phyloP scores from a whole-genome alignment of 2,888 invertebrate species.

The Agonopterix alstromeriana region DNA sequence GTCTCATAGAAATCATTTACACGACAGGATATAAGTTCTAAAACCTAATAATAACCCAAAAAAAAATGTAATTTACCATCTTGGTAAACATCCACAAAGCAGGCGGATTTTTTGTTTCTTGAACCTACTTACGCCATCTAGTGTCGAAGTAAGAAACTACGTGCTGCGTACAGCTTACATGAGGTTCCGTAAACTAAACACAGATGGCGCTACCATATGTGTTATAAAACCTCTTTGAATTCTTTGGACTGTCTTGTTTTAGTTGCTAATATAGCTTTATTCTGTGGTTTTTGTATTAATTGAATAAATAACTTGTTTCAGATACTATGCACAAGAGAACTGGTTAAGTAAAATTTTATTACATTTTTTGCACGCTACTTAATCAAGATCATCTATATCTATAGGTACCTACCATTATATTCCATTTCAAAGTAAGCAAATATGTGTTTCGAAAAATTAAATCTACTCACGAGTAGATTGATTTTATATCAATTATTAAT shows the following conservation, averaged over 20 bases:
- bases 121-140: slow-evolving; percentile 26
- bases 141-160: slow-evolving; percentile 15
- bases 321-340: slow-evolving; percentile 75
- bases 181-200: slow-evolving; percentile 22
- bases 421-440: no score
- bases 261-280: not conserved
- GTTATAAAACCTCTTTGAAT: not conserved
- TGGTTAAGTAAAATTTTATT: slow-evolving; percentile 29
- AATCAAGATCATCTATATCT: no score
- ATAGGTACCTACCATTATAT: no score
- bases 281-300: slow-evolving; percentile 34
- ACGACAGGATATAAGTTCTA: no score
- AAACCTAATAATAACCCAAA: no score
- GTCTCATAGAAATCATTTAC: no score
- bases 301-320: slow-evolving; percentile 61
- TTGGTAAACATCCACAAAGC: no score
- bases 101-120: not conserved
- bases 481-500: no score
- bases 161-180: slow-evolving; percentile 1
- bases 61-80: no score
- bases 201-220: slow-evolving; percentile 41
- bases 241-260: not conserved
- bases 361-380: no score
- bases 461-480: no score
- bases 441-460: no score